phyloP scores from a whole-genome alignment of 1,140 invertebrate species.

The Zaprionus vittiger region DNA sequence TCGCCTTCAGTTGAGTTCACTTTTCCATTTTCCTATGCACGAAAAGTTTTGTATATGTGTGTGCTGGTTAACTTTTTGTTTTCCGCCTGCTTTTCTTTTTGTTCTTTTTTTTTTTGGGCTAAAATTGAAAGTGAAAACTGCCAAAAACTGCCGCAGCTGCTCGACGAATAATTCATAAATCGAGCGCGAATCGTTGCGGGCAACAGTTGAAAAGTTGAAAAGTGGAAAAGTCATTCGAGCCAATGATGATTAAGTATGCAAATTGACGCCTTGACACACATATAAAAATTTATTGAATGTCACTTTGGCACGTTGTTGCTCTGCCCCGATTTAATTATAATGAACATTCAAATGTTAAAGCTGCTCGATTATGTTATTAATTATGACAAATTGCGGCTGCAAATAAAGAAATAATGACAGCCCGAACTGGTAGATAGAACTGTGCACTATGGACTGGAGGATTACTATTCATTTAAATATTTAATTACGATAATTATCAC shows the following conservation, averaged over 20 bases:
- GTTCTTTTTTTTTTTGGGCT: neutral
- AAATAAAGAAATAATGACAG: slow-evolving; percentile 1
- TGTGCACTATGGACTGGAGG: neutral
- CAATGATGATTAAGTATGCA: slow-evolving; percentile 43
- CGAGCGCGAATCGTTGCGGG: slow-evolving; percentile 31
- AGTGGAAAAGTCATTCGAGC: slow-evolving; percentile 36
- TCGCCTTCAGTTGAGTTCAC: slow-evolving; percentile 20
- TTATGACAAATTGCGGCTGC: slow-evolving; percentile 10
- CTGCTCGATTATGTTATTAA: slow-evolving; percentile 20
- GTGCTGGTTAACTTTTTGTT: slow-evolving; percentile 29
- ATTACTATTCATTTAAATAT: neutral
- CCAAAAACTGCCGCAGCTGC: slow-evolving; percentile 38
- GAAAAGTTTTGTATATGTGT: slow-evolving; percentile 36
- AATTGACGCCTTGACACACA: slow-evolving; percentile 40
- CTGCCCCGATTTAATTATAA: slow-evolving; percentile 6
- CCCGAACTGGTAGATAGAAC: too few relatives aligned
- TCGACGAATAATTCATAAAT: slow-evolving; percentile 51
- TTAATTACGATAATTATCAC: slow-evolving; percentile 1
- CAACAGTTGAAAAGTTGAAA: slow-evolving; percentile 27
- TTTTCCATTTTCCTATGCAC: slow-evolving; percentile 38
- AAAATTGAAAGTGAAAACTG: slow-evolving; percentile 56
- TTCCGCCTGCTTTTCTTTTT: slow-evolving; percentile 23
- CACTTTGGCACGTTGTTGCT: slow-evolving; percentile 9
- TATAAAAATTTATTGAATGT: slow-evolving; percentile 25
- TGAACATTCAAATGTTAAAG: neutral